Base-by-base conservation (phyloP, 2,113 vertebrate genomes). In the Amphiprion ocellaris region DNA sequence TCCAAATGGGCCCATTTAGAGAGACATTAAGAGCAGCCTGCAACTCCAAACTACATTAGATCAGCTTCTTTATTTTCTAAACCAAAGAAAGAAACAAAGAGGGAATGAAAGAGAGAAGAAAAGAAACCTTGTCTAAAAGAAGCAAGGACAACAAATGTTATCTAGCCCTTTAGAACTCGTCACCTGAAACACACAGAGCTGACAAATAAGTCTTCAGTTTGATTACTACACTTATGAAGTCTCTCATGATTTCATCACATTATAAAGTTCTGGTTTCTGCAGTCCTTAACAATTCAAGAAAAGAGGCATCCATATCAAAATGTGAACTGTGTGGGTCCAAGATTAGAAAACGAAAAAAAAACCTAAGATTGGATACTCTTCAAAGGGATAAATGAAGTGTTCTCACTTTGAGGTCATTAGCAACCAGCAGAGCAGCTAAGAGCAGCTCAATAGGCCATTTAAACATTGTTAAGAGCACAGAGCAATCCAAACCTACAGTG, bases 1-100 rank as follows among this genome's bases (percentile, higher is more conserved):
- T 75, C 75, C 72, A 89, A 89, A 89, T 82, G 47, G 79, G 61
- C 66, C 73, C 56, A 83, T 90, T 90, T 87, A 87, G 77, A 87
- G 73, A 79, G 69, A 80, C 82, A 83, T 88, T 89, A 89, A 66
- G 62, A 74, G 33, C 69, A 86, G 81, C 67, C 78, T 81, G 79
- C 79, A 75, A 88, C 62, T 33, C 61, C 49, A 84, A 84, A 69
- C 66, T 59, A 61, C 67, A 82, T 73, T 64, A 78, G 54, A 85
- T 83, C 69, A 41, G 60, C 39, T 74, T 74, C 78, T 79, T 69
- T 74, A 78, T 84, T 74, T 63, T 72, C 76, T 7, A 30, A 75
- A 52, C 17, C 15, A 82, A 63, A 64, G 21, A 72, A 30, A 74
- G 28, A 66, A 77, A 70, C 33, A 62, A 75, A 65, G 59, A 63